Base-by-base conservation (phyloP, 2,888 invertebrate genomes). In the Bombylius major region DNA sequence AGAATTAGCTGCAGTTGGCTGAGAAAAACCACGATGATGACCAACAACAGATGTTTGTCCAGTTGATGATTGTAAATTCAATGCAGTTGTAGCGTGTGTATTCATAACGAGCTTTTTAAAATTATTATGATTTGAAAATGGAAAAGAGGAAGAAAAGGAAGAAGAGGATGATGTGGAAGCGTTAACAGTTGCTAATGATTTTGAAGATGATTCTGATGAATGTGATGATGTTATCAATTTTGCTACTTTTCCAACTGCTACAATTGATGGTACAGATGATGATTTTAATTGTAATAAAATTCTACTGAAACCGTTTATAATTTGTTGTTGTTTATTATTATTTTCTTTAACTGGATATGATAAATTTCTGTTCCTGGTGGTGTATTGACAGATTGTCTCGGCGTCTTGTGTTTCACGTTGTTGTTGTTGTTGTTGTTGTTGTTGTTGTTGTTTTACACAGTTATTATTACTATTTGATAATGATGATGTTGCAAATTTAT, bases 21-120 rank as follows among this genome's bases (percentile, higher is more conserved):
- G 75, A 55, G 75, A 74, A 63, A 71, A 75, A 58, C 75, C 75
- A 59, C 75, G 72, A 69, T 75, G 75, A 69, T 75, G 75, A 61
- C 75, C 73, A 58, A 72, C 73, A 60, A 72, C 70, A 56, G 73
- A 66, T 64, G 73, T 70, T 67, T 74, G 73, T 63, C 73, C 73
- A 45, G n/a, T 14, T 65, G 70, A 72, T 64, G 66, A 62, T 65
- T 67, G 66, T 59, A 67, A 62, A 63, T 67, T 67, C 51, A 67
- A 58, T 58, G 75, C 73, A 57, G 67, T 72, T 61, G 70, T 67
- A 59, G 70, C 73, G 70, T 74, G 73, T 66, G 73, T 75, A 64
- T 74, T 75, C 75, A 75, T 75, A 66, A 70, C 55, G 46, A 31
- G 34, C 54, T 54, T 45, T 45, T 49, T 54, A 14, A 50, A 54